Conservation (phyloP, 2,888 invertebrate species). For the Cheilosia variabilis region DNA sequence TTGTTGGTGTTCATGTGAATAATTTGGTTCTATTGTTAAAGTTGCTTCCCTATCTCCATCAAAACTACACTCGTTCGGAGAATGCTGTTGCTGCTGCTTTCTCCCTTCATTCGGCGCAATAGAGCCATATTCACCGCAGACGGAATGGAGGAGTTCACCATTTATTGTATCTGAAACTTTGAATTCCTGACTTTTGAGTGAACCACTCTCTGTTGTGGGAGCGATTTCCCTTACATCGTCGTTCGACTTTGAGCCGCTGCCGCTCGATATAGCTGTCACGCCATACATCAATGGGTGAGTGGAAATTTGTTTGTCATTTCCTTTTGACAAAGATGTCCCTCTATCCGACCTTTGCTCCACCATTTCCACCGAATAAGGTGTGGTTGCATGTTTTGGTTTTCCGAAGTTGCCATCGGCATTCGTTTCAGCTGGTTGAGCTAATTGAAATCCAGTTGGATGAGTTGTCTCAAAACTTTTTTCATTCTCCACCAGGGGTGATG, state of each 20-base stretch:
- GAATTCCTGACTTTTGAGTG: slow-evolving; percentile 64
- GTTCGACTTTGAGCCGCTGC: slow-evolving; percentile 49
- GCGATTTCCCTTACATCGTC: slow-evolving; percentile 35
- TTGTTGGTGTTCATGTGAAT: slow-evolving; percentile 59
- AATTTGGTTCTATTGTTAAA: slow-evolving; percentile 71
- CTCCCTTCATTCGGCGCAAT: slow-evolving; percentile 34
- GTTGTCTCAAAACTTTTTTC: slow-evolving; percentile 56
- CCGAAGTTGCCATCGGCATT: slow-evolving; percentile 51
- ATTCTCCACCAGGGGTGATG: slow-evolving; percentile 24
- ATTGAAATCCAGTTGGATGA: slow-evolving; percentile 66
- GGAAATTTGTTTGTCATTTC: slow-evolving; percentile 70
- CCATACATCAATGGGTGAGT: slow-evolving; percentile 42
- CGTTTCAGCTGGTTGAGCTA: slow-evolving; percentile 52
- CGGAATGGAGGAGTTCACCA: slow-evolving; percentile 60
- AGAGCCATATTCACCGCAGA: slow-evolving; percentile 59
- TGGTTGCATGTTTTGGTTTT: slow-evolving; percentile 46
- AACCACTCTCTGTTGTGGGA: slow-evolving; percentile 42
- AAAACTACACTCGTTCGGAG: slow-evolving; percentile 30
- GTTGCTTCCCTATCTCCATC: slow-evolving; percentile 46
- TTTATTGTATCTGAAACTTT: slow-evolving; percentile 60
- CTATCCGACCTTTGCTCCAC: slow-evolving; percentile 21
- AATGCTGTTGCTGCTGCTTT: slow-evolving; percentile 26
- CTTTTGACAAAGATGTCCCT: slow-evolving; percentile 22
- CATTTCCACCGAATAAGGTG: slow-evolving; percentile 32
- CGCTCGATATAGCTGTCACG: slow-evolving; percentile 43